Base-by-base conservation (phyloP, 2,113 vertebrate genomes). In the Peromyscus leucopus region DNA sequence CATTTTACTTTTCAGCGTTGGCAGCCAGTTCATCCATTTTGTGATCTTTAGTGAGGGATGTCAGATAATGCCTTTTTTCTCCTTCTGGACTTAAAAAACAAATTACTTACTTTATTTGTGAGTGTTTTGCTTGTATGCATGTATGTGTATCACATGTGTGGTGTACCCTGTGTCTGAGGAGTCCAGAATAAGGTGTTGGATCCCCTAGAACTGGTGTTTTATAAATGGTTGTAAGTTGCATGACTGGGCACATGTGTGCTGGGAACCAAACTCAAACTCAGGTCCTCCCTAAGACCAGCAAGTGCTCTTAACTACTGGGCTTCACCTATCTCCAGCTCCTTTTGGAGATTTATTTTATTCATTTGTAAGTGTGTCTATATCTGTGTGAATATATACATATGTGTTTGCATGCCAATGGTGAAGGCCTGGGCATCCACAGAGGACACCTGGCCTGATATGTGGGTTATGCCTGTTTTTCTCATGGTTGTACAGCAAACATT, bases 1-100 rank as follows among this genome's bases (percentile, higher is more conserved):
- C 75, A 46, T 63, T 87, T 96, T 72, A 84, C 57, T 90, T 94
- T 9, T 93, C 83, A 86, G 7, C 46, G 57, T 63, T 84, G 89
- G 31, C 17, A 59, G 69, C n/a, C 65, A 90, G 9, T 55, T 84
- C 7, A 80, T 57, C 51, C 63, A 57, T 39, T 46, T 84, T 26
- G 57, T 33, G 13, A 16, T 91, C 88, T 87, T 33, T 82, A 67
- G 59, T 71, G 51, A 59, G 71, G 15, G 22, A 31, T 33, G n/a
- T 61, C 78, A 59, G 61, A 75, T 17, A 85, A 22, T 55, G 33
- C 42, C 48, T 33, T 88, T 28, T 55, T 55, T 46, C 51, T 51
- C 26, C 55, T 22, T 51, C 55, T 83, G 22, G 36, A 61, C 4
- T 61, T 83, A 8, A 55, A 55, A 80, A 79, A 42, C 42, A 55